Conservation (phyloP, 2,797 vertebrate genomes). For the Dipus sagitta region DNA sequence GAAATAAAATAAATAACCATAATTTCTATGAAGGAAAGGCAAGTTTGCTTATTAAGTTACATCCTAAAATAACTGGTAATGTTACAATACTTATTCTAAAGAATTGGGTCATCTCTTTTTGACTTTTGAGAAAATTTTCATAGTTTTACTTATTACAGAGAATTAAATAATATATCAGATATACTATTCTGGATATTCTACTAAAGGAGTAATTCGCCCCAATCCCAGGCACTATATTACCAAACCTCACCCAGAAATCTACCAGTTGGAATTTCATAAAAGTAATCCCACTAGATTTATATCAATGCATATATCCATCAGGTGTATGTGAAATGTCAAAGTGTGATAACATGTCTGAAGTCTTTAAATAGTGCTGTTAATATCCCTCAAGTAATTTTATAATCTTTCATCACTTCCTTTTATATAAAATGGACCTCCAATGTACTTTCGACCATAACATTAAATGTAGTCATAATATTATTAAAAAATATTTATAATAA, state of each 20-base stretch:
- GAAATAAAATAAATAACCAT: constrained; percentile 20
- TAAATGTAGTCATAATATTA: background rate
- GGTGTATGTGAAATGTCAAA: constrained; percentile 27
- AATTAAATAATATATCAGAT: constrained; percentile 28
- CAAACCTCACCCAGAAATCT: constrained; percentile 7
- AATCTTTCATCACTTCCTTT: background rate
- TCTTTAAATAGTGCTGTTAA: constrained; percentile 56
- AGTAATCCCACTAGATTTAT: constrained; percentile 11
- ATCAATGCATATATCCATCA: constrained; percentile 41
- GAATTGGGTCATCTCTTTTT: background rate
- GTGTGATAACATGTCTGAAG: background rate
- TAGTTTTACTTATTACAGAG: background rate
- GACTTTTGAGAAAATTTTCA: constrained; percentile 43
- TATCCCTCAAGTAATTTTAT: background rate
- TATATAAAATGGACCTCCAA: background rate
- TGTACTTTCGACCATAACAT: background rate
- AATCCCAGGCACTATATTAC: constrained; percentile 11
- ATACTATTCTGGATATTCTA: constrained; percentile 26
- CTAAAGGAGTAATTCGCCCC: constrained; percentile 15
- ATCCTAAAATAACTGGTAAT: constrained; percentile 32
- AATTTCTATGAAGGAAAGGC: background rate
- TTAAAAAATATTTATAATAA: background rate
- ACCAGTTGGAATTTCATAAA: background rate
- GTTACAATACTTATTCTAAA: constrained; percentile 4
- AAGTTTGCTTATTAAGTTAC: background rate